Conservation (phyloP, 2,113 vertebrate species). For the Odocoileus hemionus region DNA sequence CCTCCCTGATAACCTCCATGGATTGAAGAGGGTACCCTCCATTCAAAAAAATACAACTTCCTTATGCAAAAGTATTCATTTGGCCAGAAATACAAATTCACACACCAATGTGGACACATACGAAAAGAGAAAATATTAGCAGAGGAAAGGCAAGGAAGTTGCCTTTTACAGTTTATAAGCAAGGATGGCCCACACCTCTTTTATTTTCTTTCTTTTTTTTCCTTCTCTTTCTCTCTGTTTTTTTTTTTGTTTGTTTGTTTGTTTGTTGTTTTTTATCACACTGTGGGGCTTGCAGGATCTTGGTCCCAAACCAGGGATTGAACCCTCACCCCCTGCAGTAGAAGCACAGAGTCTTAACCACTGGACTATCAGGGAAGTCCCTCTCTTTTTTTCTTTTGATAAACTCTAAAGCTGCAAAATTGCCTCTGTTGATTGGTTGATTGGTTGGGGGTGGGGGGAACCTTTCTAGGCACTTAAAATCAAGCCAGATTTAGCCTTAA, state of each 20-base stretch:
- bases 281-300: background rate
- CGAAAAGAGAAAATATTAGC: background rate
- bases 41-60: background rate
- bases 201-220: background rate
- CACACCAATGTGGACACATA: background rate
- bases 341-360: background rate
- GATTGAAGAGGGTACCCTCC: background rate
- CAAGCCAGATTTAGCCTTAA: background rate
- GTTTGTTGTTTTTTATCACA: background rate
- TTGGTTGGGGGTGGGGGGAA: background rate
- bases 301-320: background rate
- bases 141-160: background rate
- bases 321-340: background rate
- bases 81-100: slow-evolving; percentile 6
- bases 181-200: background rate
- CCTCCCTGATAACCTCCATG: background rate
- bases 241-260: background rate
- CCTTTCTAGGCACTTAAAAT: background rate
- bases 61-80: background rate
- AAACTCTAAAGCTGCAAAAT: background rate
- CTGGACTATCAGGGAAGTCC: background rate
- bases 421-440: background rate
- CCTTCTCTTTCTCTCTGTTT: background rate
- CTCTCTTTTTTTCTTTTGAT: background rate
- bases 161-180: background rate